phyloP scores from a whole-genome alignment of 2,888 invertebrate species.

The Oligia latruncula region DNA sequence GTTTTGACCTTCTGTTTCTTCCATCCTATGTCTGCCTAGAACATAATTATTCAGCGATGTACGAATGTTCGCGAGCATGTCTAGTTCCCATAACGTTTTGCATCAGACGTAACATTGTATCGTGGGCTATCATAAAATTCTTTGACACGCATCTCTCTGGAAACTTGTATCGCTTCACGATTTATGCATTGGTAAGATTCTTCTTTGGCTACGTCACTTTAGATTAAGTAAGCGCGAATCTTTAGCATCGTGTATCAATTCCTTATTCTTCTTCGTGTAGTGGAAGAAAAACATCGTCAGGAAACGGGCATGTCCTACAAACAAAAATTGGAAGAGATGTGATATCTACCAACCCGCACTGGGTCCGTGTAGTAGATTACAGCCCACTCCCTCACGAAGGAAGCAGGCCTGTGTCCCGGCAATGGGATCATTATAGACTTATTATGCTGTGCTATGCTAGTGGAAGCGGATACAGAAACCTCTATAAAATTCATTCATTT shows the following conservation, averaged over 20 bases:
- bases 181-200: slow-evolving; percentile 25
- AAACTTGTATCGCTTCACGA: slow-evolving; percentile 12
- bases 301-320: not conserved
- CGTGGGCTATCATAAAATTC: slow-evolving; percentile 40
- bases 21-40: slow-evolving; percentile 1
- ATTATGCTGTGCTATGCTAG: not conserved
- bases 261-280: no score
- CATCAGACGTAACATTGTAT: slow-evolving; percentile 54
- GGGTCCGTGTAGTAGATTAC: no score
- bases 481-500: not conserved
- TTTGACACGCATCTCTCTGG: slow-evolving; percentile 45
- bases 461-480: not conserved
- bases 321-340: not conserved
- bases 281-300: not conserved
- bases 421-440: not conserved
- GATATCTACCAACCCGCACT: no score
- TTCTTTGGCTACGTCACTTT: slow-evolving; percentile 18
- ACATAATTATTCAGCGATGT: slow-evolving; percentile 44
- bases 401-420: no score
- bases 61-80: slow-evolving; percentile 50
- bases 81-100: slow-evolving; percentile 62
- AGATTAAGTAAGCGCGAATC: not conserved
- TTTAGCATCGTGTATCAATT: slow-evolving; percentile 2
- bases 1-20: slow-evolving; percentile 41
- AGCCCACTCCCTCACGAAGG: no score